Percentiles rank a stretch among this genome's conserved stretches.
phyloP scores from a whole-genome alignment of 1,140 invertebrate genomes.

The Heliconius eleuchia region DNA sequence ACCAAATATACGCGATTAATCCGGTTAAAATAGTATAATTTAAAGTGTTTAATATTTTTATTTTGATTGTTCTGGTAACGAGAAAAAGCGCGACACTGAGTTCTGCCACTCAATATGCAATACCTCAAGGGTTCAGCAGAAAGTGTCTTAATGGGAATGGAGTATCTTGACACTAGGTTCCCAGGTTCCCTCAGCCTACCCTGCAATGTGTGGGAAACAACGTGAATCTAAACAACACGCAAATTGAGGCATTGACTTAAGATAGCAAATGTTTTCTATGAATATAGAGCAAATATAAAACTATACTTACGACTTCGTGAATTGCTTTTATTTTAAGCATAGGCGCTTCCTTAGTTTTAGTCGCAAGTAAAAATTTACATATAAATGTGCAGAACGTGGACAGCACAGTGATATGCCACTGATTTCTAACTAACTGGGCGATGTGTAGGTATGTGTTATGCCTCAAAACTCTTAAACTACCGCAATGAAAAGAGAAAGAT shows the following conservation, averaged over 20 bases:
- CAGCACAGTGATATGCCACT: not conserved
- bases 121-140: no score
- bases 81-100: no score
- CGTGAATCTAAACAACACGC: not conserved
- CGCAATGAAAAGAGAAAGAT: not conserved
- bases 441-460: not conserved
- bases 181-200: no score
- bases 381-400: not conserved
- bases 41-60: no score
- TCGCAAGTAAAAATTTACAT: not conserved
- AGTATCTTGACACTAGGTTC: no score
- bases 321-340: not conserved
- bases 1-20: no score
- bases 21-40: no score
- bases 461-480: not conserved
- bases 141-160: no score
- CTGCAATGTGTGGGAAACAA: no score
- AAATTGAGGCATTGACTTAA: not conserved
- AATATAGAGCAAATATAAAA: not conserved
- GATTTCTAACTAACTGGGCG: not conserved
- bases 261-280: not conserved
- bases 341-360: not conserved
- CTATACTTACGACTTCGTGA: not conserved
- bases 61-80: no score
- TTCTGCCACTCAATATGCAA: no score